Evolutionary conservation across 2,888 invertebrate genomes (phyloP), one percentile per base, ranked within the genome.

Genomic region (Ptychoptera albimana): DNA sequence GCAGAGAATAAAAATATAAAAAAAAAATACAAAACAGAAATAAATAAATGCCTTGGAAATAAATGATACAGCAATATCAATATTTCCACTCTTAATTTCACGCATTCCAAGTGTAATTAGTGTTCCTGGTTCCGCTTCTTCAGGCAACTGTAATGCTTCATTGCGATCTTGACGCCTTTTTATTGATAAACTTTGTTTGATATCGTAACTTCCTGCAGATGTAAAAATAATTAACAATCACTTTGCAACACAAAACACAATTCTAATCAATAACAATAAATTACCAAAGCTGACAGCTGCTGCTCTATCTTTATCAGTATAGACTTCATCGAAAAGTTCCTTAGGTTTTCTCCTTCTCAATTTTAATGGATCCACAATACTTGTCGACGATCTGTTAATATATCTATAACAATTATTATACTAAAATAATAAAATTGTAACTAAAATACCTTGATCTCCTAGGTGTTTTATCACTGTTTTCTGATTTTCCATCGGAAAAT

Each of bases 251-350:
- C 11, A 39, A 7, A 30, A 15, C 9, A 4, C 13, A 23, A 39
- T 39, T 13, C 16, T 16, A 23, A 23, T 23, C 7, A 23, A 5
- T 5, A 23, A 23, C 3, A 23, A 23, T 5, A 23, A 23, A 7
- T 5, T 23, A 1, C 65, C 65, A 2, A 63, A 74, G 55, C 86
- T 83, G 12, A 88, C 88, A 1, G 89, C 88, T 0, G 91, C 89
- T 0, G 89, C 91, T 7, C 91, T 70, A 59, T 89, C 89, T 57
- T 91, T 91, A 59, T 91, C 91, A 14, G 88, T 89, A 56, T 88
- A 91, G 15, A 84, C 64, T 57, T 89, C 89, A 52, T 87, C 86
- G 38, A 63, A 63, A 39, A 60, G 59, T 43, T 64, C 63, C 44
- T 58, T 59, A 2, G 58, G 54, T 45, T 60, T 61, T 51, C 60